Evolutionary conservation across 92 coral and sea anemone species (phyloP).

Genomic region (Plumapathes pennacea): DNA sequence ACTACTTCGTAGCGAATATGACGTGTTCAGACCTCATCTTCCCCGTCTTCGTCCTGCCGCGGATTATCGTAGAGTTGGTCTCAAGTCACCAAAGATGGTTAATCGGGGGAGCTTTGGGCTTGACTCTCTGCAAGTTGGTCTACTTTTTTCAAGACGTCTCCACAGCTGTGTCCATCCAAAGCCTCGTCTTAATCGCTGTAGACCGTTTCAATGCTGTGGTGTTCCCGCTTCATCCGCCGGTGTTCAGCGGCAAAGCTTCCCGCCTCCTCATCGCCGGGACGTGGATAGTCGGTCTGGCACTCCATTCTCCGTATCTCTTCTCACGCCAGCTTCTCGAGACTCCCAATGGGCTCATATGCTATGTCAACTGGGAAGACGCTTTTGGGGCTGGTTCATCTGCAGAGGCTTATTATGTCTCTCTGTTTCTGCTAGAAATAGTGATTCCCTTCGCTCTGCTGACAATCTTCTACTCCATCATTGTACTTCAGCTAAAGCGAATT

Average conservation of each 20-base stretch:
- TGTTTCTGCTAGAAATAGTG: slow-evolving; percentile 31
- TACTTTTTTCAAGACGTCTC: slow-evolving; percentile 39
- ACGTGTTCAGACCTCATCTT: slow-evolving; percentile 49
- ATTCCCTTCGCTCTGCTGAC: slow-evolving; percentile 42
- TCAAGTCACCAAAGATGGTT: slow-evolving; percentile 27
- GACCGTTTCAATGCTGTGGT: slow-evolving; percentile 48
- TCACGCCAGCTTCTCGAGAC: slow-evolving; percentile 10
- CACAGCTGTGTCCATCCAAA: slow-evolving; percentile 43
- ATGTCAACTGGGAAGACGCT: slow-evolving; percentile 1
- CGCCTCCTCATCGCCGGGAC: slow-evolving; percentile 8
- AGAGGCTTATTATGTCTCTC: slow-evolving; percentile 15
- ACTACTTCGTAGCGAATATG: slow-evolving; percentile 47
- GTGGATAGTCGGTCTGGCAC: slow-evolving; percentile 33
- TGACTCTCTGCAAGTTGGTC: slow-evolving; percentile 20
- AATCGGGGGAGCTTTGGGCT: slow-evolving; percentile 20
- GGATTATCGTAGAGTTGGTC: slow-evolving; percentile 23
- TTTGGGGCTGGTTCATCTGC: background rate
- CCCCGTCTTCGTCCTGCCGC: slow-evolving; percentile 25
- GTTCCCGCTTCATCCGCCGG: slow-evolving; percentile 26
- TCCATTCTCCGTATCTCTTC: slow-evolving; percentile 31
- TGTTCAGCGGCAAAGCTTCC: slow-evolving; percentile 16
- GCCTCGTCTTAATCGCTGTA: slow-evolving; percentile 36
- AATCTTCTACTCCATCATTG: slow-evolving; percentile 33
- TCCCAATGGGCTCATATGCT: slow-evolving; percentile 5
- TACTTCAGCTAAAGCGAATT: slow-evolving; percentile 24